A percentile compares a stretch with the other conserved stretches of the same genome.
Conservation (phyloP, 64 coral and sea anemone species). For the Dendrophyllia cribrosa region DNA sequence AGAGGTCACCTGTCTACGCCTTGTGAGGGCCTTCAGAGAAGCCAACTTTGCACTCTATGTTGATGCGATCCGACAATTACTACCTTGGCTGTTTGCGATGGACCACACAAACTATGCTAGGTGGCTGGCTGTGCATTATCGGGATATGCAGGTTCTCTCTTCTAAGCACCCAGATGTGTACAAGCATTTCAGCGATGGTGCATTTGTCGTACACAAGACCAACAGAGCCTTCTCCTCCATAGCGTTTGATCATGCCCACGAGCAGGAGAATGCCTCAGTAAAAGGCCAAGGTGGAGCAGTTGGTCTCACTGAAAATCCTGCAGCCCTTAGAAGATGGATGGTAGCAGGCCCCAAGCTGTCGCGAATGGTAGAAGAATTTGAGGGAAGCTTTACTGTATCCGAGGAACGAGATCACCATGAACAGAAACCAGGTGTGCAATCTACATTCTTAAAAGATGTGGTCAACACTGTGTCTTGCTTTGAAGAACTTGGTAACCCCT, state of each 20-base stretch:
- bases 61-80: background rate
- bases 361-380: slow-evolving; percentile 31
- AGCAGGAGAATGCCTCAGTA: slow-evolving; percentile 35
- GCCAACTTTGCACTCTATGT: slow-evolving; percentile 19
- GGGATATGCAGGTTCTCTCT: slow-evolving; percentile 8
- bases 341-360: slow-evolving; percentile 1
- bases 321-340: slow-evolving; percentile 28
- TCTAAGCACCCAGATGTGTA: background rate
- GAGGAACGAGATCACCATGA: background rate
- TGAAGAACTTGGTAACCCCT: slow-evolving; percentile 37
- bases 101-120: slow-evolving; percentile 11
- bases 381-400: background rate
- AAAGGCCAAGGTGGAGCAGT: slow-evolving; percentile 45
- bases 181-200: background rate
- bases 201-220: slow-evolving; percentile 42
- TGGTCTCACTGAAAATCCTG: slow-evolving; percentile 38
- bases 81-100: slow-evolving; percentile 39
- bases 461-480: background rate
- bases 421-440: background rate
- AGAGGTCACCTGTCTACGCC: background rate
- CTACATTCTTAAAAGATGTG: slow-evolving; percentile 26
- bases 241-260: slow-evolving; percentile 28
- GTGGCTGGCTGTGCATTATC: slow-evolving; percentile 35
- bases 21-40: slow-evolving; percentile 28
- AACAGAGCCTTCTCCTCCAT: background rate